These are phyloP conservation scores for Bembecia ichneumoniformis DNA, from an alignment of 2,888 invertebrate genomes.

Conservation along the genomic window DNA sequence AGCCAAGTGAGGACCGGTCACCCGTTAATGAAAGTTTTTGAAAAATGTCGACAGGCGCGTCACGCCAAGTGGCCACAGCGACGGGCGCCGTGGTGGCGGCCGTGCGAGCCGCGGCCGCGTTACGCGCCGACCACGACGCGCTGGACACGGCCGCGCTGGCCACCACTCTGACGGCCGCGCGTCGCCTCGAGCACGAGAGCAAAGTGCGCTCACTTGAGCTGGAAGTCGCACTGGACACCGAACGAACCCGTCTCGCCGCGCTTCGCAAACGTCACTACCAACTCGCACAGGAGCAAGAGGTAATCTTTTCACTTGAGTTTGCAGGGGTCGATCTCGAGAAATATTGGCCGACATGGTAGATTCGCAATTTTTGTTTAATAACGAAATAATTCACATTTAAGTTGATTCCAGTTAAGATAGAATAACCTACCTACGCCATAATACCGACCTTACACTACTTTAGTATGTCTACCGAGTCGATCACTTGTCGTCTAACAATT, in stretches of 20 bases:
- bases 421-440: too few relatives aligned
- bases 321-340: too few relatives aligned
- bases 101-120: constrained; percentile 81
- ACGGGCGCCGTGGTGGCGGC: constrained; percentile 95
- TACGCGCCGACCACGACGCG: constrained; percentile 87
- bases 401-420: too few relatives aligned
- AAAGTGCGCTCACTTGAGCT: constrained; percentile 95
- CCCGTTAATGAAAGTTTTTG: too few relatives aligned
- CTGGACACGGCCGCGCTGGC: constrained; percentile 87
- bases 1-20: too few relatives aligned
- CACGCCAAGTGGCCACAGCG: constrained; percentile 89
- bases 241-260: constrained; percentile 87
- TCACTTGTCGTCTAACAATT: too few relatives aligned
- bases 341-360: too few relatives aligned
- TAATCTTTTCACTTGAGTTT: constrained; percentile 9
- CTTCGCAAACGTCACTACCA: constrained; percentile 94
- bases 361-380: too few relatives aligned
- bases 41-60: constrained; percentile 67
- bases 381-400: too few relatives aligned
- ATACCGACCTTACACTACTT: too few relatives aligned
- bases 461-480: too few relatives aligned
- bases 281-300: constrained; percentile 78
- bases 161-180: constrained; percentile 89
- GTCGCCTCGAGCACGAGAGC: constrained; percentile 97
- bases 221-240: constrained; percentile 90